Conservation (phyloP, 2,113 vertebrate species). For the Cricetomys ansorgei region DNA sequence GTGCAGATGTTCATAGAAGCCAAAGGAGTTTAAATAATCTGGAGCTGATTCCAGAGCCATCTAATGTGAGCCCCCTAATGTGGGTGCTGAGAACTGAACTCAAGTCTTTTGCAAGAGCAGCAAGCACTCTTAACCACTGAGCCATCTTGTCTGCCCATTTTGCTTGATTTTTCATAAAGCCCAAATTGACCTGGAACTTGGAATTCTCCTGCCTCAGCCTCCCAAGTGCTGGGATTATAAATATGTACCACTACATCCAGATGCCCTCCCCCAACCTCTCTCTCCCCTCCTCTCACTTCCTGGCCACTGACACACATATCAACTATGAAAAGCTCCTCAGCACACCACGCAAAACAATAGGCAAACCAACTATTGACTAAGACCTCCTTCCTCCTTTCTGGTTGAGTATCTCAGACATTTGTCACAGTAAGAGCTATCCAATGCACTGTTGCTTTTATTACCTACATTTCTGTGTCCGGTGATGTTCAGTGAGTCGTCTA, state of each 20-base stretch:
- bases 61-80: neutral
- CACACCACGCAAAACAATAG: neutral
- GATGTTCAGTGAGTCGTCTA: neutral
- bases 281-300: too few relatives aligned
- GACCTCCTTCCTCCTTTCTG: neutral
- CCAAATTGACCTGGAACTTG: neutral
- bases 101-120: neutral
- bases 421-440: neutral
- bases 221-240: neutral
- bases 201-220: neutral
- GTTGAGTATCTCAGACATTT: neutral
- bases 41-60: neutral
- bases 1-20: fast-evolving
- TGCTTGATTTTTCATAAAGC: neutral
- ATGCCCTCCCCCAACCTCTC: neutral
- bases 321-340: too few relatives aligned
- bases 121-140: neutral
- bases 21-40: neutral
- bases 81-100: neutral
- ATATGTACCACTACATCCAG: neutral
- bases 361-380: neutral
- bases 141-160: neutral
- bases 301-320: neutral
- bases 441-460: neutral
- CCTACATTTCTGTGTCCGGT: neutral